Percentiles rank a stretch among this genome's conserved stretches.
These are phyloP conservation scores for Elachura formosa DNA, from an alignment of 2,113 vertebrate species.

Conservation along the genomic window DNA sequence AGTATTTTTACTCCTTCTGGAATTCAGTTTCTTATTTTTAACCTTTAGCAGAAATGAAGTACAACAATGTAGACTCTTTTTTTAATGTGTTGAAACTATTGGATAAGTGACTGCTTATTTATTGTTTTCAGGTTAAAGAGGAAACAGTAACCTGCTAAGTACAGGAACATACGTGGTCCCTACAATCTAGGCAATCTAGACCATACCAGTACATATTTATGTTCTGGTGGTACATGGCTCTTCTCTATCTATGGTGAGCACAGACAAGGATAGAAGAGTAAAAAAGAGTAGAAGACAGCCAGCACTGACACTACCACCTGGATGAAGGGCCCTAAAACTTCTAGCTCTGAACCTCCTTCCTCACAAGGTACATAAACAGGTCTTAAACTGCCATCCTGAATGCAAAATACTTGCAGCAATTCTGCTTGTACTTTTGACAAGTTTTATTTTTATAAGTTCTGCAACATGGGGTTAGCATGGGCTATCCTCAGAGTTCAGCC, in stretches of 20 bases:
- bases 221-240: background rate
- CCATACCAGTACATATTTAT: background rate
- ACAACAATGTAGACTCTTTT: background rate
- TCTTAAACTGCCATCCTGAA: background rate
- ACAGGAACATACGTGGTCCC: background rate
- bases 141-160: background rate
- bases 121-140: background rate
- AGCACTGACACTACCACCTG: background rate
- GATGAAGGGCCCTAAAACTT: background rate
- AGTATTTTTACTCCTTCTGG: background rate
- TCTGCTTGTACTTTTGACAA: background rate
- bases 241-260: background rate
- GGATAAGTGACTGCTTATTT: background rate
- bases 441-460: background rate
- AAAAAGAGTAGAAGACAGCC: background rate
- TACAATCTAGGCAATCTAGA: background rate
- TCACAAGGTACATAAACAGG: background rate
- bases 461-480: background rate
- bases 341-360: background rate
- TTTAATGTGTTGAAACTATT: background rate
- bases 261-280: background rate
- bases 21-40: background rate
- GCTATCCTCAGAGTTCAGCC: conserved; percentile 27
- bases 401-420: background rate
- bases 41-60: background rate